Evolutionary conservation across 1,140 invertebrate species (phyloP).

Genomic region (Tetramorium parvispinum): DNA sequence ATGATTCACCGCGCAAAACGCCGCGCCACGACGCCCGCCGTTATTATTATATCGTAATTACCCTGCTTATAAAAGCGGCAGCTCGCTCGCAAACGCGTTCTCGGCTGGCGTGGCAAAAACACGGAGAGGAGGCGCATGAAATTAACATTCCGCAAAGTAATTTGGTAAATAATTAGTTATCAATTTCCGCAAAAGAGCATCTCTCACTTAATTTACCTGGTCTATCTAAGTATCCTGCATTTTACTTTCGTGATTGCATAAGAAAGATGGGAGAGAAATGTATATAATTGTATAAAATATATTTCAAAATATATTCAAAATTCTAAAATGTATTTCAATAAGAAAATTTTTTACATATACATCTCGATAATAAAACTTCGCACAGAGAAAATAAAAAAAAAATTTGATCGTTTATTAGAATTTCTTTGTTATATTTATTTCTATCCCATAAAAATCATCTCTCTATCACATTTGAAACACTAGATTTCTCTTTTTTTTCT

Average conservation of each 20-base stretch:
- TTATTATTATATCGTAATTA: slow-evolving; percentile 61
- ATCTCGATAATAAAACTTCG: not conserved
- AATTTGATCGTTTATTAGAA: not conserved
- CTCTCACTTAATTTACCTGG: not conserved
- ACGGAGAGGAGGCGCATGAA: slow-evolving; percentile 14
- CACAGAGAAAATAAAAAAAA: not conserved
- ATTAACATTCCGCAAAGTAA: slow-evolving; percentile 42
- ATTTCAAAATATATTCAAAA: not conserved
- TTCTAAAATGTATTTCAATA: not conserved
- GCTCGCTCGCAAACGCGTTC: slow-evolving; percentile 28
- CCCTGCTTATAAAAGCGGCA: slow-evolving; percentile 30
- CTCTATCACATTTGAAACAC: not conserved
- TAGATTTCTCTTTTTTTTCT: not conserved
- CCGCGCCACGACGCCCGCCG: not conserved
- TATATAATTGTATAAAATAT: not conserved
- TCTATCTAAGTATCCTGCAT: not conserved
- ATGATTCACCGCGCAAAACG: slow-evolving; percentile 52
- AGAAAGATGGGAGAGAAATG: not conserved
- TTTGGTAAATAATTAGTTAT: slow-evolving; percentile 51
- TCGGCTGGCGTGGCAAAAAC: slow-evolving; percentile 26
- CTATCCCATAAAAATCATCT: not conserved
- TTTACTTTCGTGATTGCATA: not conserved
- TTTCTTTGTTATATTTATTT: not conserved
- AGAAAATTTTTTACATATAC: not conserved
- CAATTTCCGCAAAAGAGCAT: not conserved